Evolutionary conservation across 2,113 vertebrate species (phyloP), one percentile per base, ranked within the genome.

Genomic region (Amphilophus citrinellus): DNA sequence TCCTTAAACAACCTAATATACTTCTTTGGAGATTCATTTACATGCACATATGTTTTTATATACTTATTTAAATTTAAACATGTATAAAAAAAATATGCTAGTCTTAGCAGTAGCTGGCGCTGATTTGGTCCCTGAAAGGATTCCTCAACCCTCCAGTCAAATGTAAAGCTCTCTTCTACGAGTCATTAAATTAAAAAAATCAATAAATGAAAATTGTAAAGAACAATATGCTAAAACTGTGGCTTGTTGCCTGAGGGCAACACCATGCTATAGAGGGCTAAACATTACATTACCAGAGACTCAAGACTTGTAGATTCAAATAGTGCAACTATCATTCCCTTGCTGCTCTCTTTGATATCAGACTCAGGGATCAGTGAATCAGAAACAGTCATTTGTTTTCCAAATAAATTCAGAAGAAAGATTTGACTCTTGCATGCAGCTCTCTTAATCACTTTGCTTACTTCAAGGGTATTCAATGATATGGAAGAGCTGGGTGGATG

Each of bases 251-350:
- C 42, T 30, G 17, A 68, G 22, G 17, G 42, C 22, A 2, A 50
- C 2, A 1, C 15, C 42, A 68, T 30, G 22, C 65, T 15, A 50
- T 30, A 50, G 22, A 68, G 24, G 10, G 27, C n/a, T 56, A 79
- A 75, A 42, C 50, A 42, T 22, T 65, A 6, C 17, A 18, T 37
- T 6, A 22, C 15, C 53, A 30, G 76, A 50, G 42, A 68, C 3
- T 68, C 65, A 18, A 57, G 32, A 61, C 50, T 17, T 84, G 30
- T 77, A 68, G 75, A 82, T 71, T 35, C 20, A 77, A 53, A 78
- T 15, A 13, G 27, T 61, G 15, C 10, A 73, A 73, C 44, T 73
- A 10, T 53, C 32, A 14, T 53, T 53, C 66, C 66, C 27, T 47
- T 53, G 30, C 66, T 53, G 24, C 44, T 53, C 10, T 14, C 66